Percentiles rank a stretch among this genome's conserved stretches.
Conservation (phyloP, 2,888 invertebrate species). For the Drosophila lutescens region DNA sequence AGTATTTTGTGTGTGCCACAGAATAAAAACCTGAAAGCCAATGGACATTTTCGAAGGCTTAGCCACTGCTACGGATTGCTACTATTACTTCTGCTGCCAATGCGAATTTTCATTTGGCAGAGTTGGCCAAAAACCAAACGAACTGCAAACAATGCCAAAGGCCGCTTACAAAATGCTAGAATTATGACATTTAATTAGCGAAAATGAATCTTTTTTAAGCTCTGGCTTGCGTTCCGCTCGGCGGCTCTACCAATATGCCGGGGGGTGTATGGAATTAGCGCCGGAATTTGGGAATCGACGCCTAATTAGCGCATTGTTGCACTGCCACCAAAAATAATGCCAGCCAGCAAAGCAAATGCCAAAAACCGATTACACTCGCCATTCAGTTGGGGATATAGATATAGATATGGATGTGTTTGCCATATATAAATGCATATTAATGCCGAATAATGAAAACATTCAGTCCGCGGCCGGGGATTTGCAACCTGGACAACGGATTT, state of each 20-base stretch:
- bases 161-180: constrained; percentile 10
- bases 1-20: too few relatives aligned
- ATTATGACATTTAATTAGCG: constrained; percentile 44
- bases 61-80: not conserved
- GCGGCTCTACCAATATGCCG: constrained; percentile 2
- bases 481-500: constrained; percentile 22
- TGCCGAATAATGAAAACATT: constrained; percentile 30
- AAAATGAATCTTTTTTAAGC: constrained; percentile 16
- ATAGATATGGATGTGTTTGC: constrained; percentile 12
- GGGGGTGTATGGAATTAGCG: constrained; percentile 8
- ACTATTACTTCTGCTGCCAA: constrained; percentile 8
- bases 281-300: constrained; percentile 38
- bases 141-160: constrained; percentile 8
- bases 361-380: constrained; percentile 32
- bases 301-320: constrained; percentile 44
- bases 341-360: constrained; percentile 31
- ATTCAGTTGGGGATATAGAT: constrained; percentile 29
- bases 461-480: constrained; percentile 26
- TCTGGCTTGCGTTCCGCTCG: not conserved
- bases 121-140: constrained; percentile 1
- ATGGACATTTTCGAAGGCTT: constrained; percentile 3
- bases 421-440: constrained; percentile 1
- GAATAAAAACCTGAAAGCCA: not conserved
- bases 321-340: constrained; percentile 28
- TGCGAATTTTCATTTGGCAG: constrained; percentile 2